phyloP scores from a whole-genome alignment of 2,888 invertebrate species.

The Nephrotoma flavescens region DNA sequence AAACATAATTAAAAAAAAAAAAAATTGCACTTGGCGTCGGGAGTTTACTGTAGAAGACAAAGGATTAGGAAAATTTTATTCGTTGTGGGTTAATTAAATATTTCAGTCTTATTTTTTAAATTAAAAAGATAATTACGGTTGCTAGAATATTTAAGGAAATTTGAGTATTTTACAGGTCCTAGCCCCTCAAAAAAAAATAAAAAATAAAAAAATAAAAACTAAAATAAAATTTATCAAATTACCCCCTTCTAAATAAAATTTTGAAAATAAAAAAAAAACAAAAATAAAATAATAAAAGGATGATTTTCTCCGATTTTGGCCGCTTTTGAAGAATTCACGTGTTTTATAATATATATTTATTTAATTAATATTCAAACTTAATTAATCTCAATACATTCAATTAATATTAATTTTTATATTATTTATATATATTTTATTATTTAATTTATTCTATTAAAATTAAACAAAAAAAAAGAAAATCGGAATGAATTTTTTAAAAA shows the following conservation, averaged over 20 bases:
- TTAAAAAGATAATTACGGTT: neutral
- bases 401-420: neutral
- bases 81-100: neutral
- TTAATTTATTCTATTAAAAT: neutral
- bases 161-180: neutral
- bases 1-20: neutral
- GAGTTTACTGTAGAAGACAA: neutral
- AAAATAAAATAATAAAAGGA: neutral
- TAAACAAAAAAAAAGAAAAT: neutral
- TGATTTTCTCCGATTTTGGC: slow-evolving; percentile 1
- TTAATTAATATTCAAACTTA: neutral
- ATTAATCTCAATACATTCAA: neutral
- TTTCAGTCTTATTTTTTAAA: neutral
- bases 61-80: neutral
- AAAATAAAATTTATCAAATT: neutral
- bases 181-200: neutral
- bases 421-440: neutral
- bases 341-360: neutral
- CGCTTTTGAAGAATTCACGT: slow-evolving; percentile 4
- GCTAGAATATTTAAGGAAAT: neutral
- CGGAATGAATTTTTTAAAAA: neutral
- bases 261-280: neutral
- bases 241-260: neutral
- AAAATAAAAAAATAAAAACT: neutral
- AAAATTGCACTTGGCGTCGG: neutral